Evolutionary conservation across 1,140 invertebrate genomes (phyloP).

Genomic region (Bombyx mori): ASM3026992v2 NC_085123.1:7126001-7126500

Average conservation of each 20-base stretch:
- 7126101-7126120: conserved; percentile 75
- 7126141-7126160: conserved; percentile 92
- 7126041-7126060: not conserved
- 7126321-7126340: conserved; percentile 37
- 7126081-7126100: conserved; percentile 80
- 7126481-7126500: conserved; percentile 18
- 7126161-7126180: conserved; percentile 86
- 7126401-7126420: conserved; percentile 30
- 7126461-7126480: conserved; percentile 19
- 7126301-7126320: conserved; percentile 30
- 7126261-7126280: conserved; percentile 40
- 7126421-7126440: conserved; percentile 4
- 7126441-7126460: conserved; percentile 29
- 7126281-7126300: conserved; percentile 37
- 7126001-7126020: not conserved
- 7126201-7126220: conserved; percentile 34
- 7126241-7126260: conserved; percentile 43
- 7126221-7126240: conserved; percentile 60
- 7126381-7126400: conserved; percentile 38
- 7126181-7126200: conserved; percentile 72
- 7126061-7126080: conserved; percentile 76
- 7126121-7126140: conserved; percentile 81
- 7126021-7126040: not conserved
- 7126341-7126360: conserved; percentile 42
- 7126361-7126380: conserved; percentile 41